These are phyloP conservation scores for Sceloporus undulatus DNA, from an alignment of 2,113 vertebrate genomes.

Conservation along the genomic window DNA sequence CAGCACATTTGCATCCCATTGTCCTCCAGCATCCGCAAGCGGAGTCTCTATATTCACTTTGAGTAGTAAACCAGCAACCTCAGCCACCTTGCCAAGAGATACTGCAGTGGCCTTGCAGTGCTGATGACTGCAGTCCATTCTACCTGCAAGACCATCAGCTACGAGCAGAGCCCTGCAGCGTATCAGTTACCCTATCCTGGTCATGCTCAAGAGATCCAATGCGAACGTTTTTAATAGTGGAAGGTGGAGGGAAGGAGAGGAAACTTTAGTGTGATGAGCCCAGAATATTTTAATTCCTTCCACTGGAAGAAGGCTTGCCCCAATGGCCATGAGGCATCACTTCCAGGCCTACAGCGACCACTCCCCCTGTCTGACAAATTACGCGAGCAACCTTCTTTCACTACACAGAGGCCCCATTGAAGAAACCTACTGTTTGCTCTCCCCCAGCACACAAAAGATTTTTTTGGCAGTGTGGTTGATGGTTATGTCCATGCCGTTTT, in stretches of 20 bases:
- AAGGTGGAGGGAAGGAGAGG: constrained; percentile 49
- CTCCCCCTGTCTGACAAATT: background rate
- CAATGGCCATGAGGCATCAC: constrained; percentile 42
- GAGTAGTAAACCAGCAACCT: constrained; percentile 98
- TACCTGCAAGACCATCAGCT: constrained; percentile 65
- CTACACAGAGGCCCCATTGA: constrained; percentile 30
- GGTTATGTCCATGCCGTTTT: constrained; percentile 91
- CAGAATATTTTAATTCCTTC: constrained; percentile 14
- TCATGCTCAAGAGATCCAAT: constrained; percentile 32
- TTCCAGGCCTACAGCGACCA: constrained; percentile 25
- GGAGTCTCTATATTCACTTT: constrained; percentile 98
- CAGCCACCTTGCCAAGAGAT: constrained; percentile 76
- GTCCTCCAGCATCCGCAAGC: constrained; percentile 87
- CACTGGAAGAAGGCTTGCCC: constrained; percentile 27
- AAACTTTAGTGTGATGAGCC: constrained; percentile 22
- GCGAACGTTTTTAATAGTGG: constrained; percentile 52
- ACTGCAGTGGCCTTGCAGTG: constrained; percentile 71
- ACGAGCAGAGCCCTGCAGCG: constrained; percentile 66
- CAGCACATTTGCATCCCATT: constrained; percentile 76
- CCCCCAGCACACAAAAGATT: constrained; percentile 35
- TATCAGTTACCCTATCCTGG: constrained; percentile 58
- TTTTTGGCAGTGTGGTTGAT: constrained; percentile 82
- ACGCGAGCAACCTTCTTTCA: background rate
- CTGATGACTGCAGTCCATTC: constrained; percentile 64
- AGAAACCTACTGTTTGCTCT: constrained; percentile 18